phyloP scores from a whole-genome alignment of 2,888 invertebrate genomes.

The Caradrina kadenii region DNA sequence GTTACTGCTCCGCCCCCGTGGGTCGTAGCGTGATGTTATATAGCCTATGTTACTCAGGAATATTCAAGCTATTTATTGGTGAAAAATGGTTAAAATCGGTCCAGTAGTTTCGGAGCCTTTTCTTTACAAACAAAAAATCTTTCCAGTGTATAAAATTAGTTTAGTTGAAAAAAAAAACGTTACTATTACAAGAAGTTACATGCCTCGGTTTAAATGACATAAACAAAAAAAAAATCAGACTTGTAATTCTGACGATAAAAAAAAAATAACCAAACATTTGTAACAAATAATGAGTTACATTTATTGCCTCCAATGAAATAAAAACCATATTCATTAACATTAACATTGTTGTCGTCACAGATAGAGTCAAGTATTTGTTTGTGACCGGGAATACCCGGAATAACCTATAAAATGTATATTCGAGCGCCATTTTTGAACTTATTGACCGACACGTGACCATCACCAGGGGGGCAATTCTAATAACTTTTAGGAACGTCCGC shows the following conservation, averaged over 20 bases:
- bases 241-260: background rate
- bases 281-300: background rate
- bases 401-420: constrained; percentile 3
- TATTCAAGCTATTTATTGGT: no score
- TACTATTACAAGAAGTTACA: background rate
- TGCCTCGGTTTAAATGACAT: background rate
- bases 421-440: constrained; percentile 22
- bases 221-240: background rate
- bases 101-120: no score
- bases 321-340: constrained; percentile 13
- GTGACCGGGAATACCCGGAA: constrained; percentile 3
- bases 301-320: constrained; percentile 15
- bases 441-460: background rate
- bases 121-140: no score
- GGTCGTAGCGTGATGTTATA: no score
- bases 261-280: background rate
- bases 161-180: no score
- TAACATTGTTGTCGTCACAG: background rate
- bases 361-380: constrained; percentile 11
- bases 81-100: no score
- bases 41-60: no score
- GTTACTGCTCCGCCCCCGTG: no score
- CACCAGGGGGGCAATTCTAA: no score
- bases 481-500: no score
- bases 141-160: no score